Percentiles rank a stretch among this genome's conserved stretches.
Conservation (phyloP, 2,888 invertebrate species). For the Gryllus longicercus region DNA sequence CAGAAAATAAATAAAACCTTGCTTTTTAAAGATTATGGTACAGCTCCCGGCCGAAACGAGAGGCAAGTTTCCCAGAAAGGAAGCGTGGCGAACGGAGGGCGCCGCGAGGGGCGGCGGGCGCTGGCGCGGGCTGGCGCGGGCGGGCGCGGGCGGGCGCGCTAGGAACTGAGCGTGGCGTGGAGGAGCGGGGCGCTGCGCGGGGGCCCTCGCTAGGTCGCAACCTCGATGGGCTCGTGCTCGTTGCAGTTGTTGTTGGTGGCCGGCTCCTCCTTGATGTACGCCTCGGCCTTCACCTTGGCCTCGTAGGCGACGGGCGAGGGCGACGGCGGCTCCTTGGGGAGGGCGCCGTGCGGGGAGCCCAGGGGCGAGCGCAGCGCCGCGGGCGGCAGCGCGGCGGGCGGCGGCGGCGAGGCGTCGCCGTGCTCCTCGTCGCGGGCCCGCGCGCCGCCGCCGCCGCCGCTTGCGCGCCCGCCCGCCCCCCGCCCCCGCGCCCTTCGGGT, state of each 20-base stretch:
- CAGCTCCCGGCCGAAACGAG: too few relatives aligned
- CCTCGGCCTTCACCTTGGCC: constrained; percentile 36
- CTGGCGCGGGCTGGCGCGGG: background rate
- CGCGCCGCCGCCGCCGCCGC: constrained; percentile 44
- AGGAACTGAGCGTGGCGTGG: background rate
- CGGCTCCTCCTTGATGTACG: constrained; percentile 50
- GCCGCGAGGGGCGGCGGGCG: background rate
- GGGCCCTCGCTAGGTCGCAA: constrained; percentile 53
- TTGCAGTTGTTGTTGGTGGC: constrained; percentile 55
- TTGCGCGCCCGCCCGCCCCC: constrained; percentile 49
- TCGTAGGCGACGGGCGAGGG: constrained; percentile 33
- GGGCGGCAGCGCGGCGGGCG: constrained; percentile 19
- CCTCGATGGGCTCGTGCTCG: constrained; percentile 55
- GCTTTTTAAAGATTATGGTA: too few relatives aligned
- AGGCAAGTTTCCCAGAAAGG: too few relatives aligned
- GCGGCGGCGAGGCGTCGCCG: constrained; percentile 24
- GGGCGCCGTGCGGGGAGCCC: background rate
- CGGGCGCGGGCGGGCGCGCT: background rate
- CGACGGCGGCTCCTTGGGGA: background rate
- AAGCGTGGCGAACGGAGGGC: too few relatives aligned
- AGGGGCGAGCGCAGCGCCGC: constrained; percentile 21
- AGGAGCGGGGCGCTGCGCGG: too few relatives aligned
- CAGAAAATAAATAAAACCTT: too few relatives aligned
- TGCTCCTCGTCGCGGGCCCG: constrained; percentile 47
- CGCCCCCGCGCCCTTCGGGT: constrained; percentile 34